Evolutionary conservation across 92 coral and sea anemone genomes (phyloP), one percentile per base, ranked within the genome.

Genomic region (Epizoanthus rinbou): DNA sequence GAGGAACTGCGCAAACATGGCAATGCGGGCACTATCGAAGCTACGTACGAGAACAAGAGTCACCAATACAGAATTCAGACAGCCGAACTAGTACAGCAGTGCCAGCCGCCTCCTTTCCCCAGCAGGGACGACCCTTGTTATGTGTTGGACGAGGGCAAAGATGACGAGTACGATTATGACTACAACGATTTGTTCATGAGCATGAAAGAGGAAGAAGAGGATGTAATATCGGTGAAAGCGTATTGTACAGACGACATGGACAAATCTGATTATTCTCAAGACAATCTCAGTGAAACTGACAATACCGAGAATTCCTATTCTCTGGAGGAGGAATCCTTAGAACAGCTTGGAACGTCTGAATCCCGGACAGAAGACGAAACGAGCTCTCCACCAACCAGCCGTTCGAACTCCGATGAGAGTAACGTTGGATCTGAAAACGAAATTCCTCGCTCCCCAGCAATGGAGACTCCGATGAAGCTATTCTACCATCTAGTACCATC

Each of bases 401-500:
- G 88, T 47, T 74, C 81, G 5, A 82, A 80, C n/a, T 93, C 97
- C 7, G 94, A 90, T 22, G 97, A 93, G 70, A 82, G 91, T 28
- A 82, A 78, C 35, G 52, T 79, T 11, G 92, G 86, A 75, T 86
- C 87, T 14, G 98, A 93, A 56, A 88, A 87, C n/a, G 98, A 96
- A 43, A 92, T 90, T 62, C 94, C 92, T n/a, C 87, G 94, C 74
- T 91, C 95, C 28, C 95, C 91, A 47, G 94, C 97, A 53, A 92
- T 94, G 87, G 98, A 92, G 73, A 97, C 99, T 2, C 99, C 99
- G 3, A 86, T 94, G 91, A 94, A 91, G 71, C 84, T 92, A 28
- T 97, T 94, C 85, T 97, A 97, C 80, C 95, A 94, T 71, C 97
- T 97, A 9, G 99, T 97, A 3, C 99, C 99, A 11, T 93, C 98